Evolutionary conservation across 2,888 invertebrate species (phyloP).

Genomic region (Drosophila rellima): DNA sequence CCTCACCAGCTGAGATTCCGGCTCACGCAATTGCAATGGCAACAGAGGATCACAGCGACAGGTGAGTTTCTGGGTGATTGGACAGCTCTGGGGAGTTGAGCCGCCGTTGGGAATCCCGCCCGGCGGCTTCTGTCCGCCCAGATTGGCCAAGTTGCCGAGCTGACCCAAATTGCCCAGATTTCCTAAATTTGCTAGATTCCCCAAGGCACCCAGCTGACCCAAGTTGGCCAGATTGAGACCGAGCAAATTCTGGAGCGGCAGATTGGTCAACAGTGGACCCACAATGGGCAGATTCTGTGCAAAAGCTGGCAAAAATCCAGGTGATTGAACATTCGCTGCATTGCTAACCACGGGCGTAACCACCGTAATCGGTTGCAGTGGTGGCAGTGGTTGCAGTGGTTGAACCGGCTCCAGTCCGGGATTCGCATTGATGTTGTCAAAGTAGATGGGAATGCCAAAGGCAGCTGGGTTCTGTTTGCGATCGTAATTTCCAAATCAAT

Average conservation of each 20-base stretch:
- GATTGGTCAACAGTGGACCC: conserved; percentile 69
- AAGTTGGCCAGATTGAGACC: conserved; percentile 47
- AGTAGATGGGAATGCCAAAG: conserved; percentile 55
- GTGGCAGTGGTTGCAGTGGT: conserved; percentile 34
- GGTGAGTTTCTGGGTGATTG: conserved; percentile 65
- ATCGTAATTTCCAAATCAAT: neutral
- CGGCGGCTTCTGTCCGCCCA: conserved; percentile 38
- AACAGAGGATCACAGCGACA: conserved; percentile 77
- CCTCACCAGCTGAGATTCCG: conserved; percentile 45
- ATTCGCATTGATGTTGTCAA: conserved; percentile 44
- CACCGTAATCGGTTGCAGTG: conserved; percentile 62
- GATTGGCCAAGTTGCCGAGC: conserved; percentile 30
- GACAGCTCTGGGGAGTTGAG: conserved; percentile 51
- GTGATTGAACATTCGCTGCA: conserved; percentile 29
- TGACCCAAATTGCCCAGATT: conserved; percentile 53
- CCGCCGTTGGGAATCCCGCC: no score
- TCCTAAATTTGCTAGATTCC: no score
- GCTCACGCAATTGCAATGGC: conserved; percentile 41
- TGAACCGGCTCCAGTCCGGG: conserved; percentile 23
- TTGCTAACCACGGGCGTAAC: conserved; percentile 63
- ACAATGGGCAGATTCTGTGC: conserved; percentile 75
- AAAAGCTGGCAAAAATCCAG: conserved; percentile 61
- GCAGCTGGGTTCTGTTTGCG: conserved; percentile 26
- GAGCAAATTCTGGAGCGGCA: conserved; percentile 66
- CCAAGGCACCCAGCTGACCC: conserved; percentile 35